These are phyloP conservation scores for Zaprionus bogoriensis DNA, from an alignment of 2,888 invertebrate species.

Conservation along the genomic window DNA sequence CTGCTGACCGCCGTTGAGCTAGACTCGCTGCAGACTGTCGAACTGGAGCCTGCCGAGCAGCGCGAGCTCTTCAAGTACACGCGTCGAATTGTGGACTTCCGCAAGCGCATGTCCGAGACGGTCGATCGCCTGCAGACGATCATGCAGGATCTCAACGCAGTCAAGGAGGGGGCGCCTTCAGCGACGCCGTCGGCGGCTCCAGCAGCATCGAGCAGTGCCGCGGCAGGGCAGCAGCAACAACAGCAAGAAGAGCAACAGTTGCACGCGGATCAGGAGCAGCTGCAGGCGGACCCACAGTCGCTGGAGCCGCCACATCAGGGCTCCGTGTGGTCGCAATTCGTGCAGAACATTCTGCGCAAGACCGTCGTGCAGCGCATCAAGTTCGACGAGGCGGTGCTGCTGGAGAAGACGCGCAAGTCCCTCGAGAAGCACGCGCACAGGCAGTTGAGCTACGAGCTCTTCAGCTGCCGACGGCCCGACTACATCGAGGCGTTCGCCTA, in stretches of 20 bases:
- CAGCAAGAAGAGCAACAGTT: neutral
- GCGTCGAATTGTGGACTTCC: slow-evolving; percentile 69
- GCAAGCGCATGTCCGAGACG: slow-evolving; percentile 76
- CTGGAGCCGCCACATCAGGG: slow-evolving; percentile 13
- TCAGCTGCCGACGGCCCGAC: slow-evolving; percentile 90
- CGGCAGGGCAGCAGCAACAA: neutral
- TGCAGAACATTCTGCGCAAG: slow-evolving; percentile 85
- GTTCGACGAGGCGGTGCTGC: slow-evolving; percentile 89
- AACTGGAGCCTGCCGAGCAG: slow-evolving; percentile 26
- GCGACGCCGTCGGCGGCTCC: neutral
- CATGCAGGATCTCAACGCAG: slow-evolving; percentile 53
- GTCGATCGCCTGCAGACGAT: slow-evolving; percentile 77
- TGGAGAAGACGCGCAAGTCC: slow-evolving; percentile 86
- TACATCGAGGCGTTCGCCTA: slow-evolving; percentile 79
- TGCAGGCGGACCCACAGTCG: neutral
- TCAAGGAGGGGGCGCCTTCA: slow-evolving; percentile 1
- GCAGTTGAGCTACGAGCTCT: slow-evolving; percentile 86
- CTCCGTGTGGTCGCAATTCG: slow-evolving; percentile 84
- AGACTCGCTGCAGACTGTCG: slow-evolving; percentile 7
- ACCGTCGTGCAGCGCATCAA: slow-evolving; percentile 83
- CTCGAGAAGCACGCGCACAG: slow-evolving; percentile 86
- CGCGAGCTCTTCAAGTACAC: slow-evolving; percentile 70
- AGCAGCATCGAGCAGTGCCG: neutral
- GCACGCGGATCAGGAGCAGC: neutral
- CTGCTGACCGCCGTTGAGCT: slow-evolving; percentile 65